A percentile compares a stretch with the other conserved stretches of the same genome.
Conservation (phyloP, 2,113 vertebrate species). For the Calyptommatus sinebrachiatus region DNA sequence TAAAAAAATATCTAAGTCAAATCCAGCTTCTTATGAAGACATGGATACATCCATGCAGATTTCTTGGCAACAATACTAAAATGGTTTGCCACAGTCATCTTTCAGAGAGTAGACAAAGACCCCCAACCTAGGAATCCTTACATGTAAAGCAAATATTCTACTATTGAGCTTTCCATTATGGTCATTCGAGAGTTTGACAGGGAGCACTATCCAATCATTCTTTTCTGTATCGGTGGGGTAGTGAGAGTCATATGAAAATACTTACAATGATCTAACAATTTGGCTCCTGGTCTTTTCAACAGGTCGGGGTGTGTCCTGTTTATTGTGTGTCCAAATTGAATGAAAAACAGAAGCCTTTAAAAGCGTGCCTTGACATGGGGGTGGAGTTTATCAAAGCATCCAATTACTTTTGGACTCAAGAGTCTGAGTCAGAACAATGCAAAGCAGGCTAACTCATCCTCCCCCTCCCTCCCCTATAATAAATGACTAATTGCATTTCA, state of each 20-base stretch:
- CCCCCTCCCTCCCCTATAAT: conserved; percentile 58
- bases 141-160: too few species aligned
- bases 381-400: conserved; percentile 74
- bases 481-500: conserved; percentile 68
- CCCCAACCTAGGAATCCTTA: too few species aligned
- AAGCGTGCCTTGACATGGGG: conserved; percentile 67
- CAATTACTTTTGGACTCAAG: conserved; percentile 67
- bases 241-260: conserved; percentile 62
- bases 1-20: too few species aligned
- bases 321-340: conserved; percentile 58
- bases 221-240: conserved; percentile 33
- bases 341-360: conserved; percentile 68
- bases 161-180: neutral
- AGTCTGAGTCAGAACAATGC: conserved; percentile 68
- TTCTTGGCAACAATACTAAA: too few species aligned
- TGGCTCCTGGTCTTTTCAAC: conserved; percentile 66
- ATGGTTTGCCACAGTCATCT: too few species aligned
- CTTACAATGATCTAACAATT: conserved; percentile 67
- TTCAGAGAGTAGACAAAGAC: too few species aligned
- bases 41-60: too few species aligned
- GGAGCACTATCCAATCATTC: conserved; percentile 16
- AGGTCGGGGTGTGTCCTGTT: conserved; percentile 53
- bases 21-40: too few species aligned
- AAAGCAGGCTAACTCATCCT: conserved; percentile 59
- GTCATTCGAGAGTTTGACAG: conserved; percentile 39